Conservation (phyloP, 2,797 vertebrate genomes). For the Cossypha heuglini region DNA sequence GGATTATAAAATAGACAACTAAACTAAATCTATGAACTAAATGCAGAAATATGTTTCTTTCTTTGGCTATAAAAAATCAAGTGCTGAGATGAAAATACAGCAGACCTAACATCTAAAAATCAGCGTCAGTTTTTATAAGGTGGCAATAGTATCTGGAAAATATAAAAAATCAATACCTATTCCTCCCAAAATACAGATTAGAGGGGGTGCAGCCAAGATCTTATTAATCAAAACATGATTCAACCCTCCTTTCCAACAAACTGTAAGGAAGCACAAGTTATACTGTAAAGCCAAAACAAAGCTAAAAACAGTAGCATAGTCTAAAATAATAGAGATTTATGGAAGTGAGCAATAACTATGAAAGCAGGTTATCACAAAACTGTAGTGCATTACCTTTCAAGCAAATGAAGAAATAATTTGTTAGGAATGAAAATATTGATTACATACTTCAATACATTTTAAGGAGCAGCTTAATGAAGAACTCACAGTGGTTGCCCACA, state of each 20-base stretch:
- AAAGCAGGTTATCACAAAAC: background rate
- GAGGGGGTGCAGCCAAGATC: background rate
- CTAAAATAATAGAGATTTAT: background rate
- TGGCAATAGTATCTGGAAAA: background rate
- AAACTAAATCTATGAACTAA: background rate
- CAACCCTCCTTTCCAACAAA: background rate
- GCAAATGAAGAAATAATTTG: background rate
- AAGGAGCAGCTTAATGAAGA: background rate
- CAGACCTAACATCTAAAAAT: background rate
- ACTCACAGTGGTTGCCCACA: background rate
- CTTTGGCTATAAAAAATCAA: background rate
- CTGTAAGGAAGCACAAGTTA: background rate
- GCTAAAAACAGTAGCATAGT: background rate
- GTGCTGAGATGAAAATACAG: background rate
- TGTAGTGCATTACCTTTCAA: background rate
- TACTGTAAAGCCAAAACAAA: background rate
- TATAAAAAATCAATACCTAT: background rate
- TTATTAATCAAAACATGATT: background rate
- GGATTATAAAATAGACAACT: background rate
- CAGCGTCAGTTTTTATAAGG: background rate
- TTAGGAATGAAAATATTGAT: background rate
- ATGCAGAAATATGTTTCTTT: background rate
- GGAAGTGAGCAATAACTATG: background rate
- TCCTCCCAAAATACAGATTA: background rate
- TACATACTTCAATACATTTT: background rate